Evolutionary conservation across 2,797 vertebrate genomes (phyloP).

Genomic region (Xiphorhynchus erythropygius): DNA sequence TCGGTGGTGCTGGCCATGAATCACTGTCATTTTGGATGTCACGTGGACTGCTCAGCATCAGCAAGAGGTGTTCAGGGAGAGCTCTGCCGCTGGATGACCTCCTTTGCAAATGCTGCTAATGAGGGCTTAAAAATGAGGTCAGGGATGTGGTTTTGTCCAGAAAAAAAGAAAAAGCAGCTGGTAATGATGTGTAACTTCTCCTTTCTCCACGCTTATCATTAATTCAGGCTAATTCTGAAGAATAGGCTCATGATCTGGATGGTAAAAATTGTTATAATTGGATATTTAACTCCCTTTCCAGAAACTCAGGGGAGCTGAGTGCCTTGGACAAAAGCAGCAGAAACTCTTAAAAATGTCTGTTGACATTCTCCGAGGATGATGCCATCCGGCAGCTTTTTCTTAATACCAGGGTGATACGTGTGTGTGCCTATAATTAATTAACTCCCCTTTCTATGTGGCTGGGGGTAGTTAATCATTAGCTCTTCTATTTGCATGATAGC

Average conservation of each 20-base stretch:
- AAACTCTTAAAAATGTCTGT: conserved; percentile 23
- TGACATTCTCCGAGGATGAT: not conserved
- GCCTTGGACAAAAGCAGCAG: not conserved
- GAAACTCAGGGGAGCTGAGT: not conserved
- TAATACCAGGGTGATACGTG: not conserved
- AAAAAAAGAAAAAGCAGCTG: not conserved
- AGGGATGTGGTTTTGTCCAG: not conserved
- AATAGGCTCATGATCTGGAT: conserved; percentile 13
- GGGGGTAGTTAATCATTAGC: not conserved
- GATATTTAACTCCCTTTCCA: conserved; percentile 40
- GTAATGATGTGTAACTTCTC: conserved; percentile 24
- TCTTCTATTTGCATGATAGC: not conserved
- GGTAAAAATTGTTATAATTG: conserved; percentile 57
- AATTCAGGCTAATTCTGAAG: conserved; percentile 43
- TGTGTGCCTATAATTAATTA: conserved; percentile 12
- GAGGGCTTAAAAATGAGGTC: not conserved
- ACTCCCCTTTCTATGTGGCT: not conserved
- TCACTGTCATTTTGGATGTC: not conserved
- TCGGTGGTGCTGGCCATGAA: not conserved
- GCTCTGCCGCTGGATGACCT: not conserved
- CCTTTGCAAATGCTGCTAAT: conserved; percentile 2
- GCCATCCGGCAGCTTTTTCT: not conserved
- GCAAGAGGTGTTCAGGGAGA: not conserved
- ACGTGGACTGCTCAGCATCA: not conserved
- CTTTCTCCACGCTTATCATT: not conserved